Base-by-base conservation (phyloP, 2,113 vertebrate genomes). In the Boleophthalmus pectinirostris region DNA sequence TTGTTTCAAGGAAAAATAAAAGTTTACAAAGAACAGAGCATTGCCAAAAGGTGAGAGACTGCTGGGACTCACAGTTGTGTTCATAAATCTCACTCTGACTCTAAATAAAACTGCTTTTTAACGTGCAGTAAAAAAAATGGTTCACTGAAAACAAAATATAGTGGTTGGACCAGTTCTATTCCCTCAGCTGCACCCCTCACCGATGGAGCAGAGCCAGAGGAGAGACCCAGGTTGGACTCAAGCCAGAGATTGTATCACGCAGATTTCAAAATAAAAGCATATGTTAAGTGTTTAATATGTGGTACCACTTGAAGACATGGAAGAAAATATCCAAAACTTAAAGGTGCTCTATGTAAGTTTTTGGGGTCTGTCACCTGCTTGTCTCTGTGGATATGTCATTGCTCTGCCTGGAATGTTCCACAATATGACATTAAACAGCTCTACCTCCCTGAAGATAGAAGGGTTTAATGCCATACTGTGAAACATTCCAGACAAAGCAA, bases 11-110 rank as follows among this genome's bases (percentile, higher is more conserved):
- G 64, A 68, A 69, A 58, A 43, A 7, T 51, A 23, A 68, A 43
- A 63, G 29, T 1, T 0, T 75, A 25, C 0, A 0, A 69, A 73
- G 68, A 63, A 57, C 53, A 69, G 16, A 18, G 13, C 9, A 3
- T 2, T 67, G 74, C 74, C 69, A 79, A 47, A 73, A 73, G 51
- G 79, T 78, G 23, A 66, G 63, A 29, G 45, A 51, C 45, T 20
- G 51, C 66, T 15, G n/a, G 70, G 56, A 9, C 58, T 78, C 66
- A 46, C 20, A 18, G 1, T 49, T 60, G 66, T 65, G 33, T 64
- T 43, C 61, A 64, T 64, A 64, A 64, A 64, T 64, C 61, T 38
- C 33, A 10, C n/a, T n/a, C 29, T 9, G 20, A 18, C 61, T 64
- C 33, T 38, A 64, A 64, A 64, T 64, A 43, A 64, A 35, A 38